phyloP scores from a whole-genome alignment of 2,888 invertebrate genomes.

The Drosophila anceps region DNA sequence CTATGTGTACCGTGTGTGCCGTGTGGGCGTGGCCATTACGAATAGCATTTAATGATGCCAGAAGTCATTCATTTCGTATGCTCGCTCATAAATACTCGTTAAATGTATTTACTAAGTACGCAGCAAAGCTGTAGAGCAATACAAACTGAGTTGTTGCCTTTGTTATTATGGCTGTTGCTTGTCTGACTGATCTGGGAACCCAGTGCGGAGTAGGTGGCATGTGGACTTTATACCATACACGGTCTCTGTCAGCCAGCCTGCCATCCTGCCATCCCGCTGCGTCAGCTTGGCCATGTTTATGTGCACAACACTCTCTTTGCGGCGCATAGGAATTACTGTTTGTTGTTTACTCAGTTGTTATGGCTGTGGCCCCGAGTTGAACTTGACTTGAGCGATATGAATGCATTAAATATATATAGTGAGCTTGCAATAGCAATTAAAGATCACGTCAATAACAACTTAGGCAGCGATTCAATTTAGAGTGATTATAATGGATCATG shows the following conservation, averaged over 20 bases:
- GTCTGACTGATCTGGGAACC: conserved; percentile 22
- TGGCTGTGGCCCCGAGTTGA: conserved; percentile 36
- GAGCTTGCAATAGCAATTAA: background rate
- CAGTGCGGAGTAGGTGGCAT: background rate
- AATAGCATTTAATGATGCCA: conserved; percentile 76
- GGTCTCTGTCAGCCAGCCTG: background rate
- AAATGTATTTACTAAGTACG: conserved; percentile 69
- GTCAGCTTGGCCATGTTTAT: conserved; percentile 16
- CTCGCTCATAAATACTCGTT: conserved; percentile 73
- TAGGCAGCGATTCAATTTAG: background rate
- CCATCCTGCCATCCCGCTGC: background rate
- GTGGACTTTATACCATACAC: conserved; percentile 9
- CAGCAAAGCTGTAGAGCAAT: conserved; percentile 48
- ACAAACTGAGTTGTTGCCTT: conserved; percentile 34
- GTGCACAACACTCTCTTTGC: conserved; percentile 18
- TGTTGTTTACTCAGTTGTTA: conserved; percentile 35
- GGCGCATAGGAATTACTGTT: conserved; percentile 19
- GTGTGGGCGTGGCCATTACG: conserved; percentile 38
- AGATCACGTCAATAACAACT: background rate
- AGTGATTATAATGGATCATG: no score
- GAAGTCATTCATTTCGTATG: conserved; percentile 73
- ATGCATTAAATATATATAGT: background rate
- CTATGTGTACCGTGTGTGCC: no score
- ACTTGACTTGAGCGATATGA: conserved; percentile 39
- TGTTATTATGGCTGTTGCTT: conserved; percentile 12